Conservation (phyloP, 2,113 vertebrate genomes). For the Hassar affinis region DNA sequence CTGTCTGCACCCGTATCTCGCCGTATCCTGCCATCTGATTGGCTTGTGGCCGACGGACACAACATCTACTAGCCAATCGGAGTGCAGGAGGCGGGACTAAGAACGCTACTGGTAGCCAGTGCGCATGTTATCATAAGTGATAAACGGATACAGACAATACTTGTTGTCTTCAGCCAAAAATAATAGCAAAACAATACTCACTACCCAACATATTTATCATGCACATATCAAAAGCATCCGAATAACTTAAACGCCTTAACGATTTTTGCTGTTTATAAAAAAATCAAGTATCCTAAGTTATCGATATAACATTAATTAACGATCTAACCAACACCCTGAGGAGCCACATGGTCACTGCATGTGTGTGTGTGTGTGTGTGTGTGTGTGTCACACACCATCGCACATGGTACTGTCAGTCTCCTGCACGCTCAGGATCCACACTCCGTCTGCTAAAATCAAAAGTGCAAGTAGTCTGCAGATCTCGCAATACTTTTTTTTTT, state of each 20-base stretch:
- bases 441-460: neutral
- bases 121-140: neutral
- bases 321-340: neutral
- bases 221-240: neutral
- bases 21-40: neutral
- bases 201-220: too few relatives aligned
- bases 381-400: conserved; percentile 27
- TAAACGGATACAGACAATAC: neutral
- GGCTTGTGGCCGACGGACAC: neutral
- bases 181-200: neutral
- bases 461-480: neutral
- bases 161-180: too few relatives aligned
- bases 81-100: neutral
- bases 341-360: neutral
- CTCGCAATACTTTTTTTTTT: neutral
- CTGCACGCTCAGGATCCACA: neutral
- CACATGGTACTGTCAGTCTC: conserved; percentile 15
- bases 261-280: too few relatives aligned
- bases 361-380: too few relatives aligned
- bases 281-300: neutral
- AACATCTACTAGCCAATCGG: neutral
- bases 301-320: neutral
- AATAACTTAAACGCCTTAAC: neutral
- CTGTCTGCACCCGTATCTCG: neutral
- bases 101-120: neutral